A percentile compares a stretch with the other conserved stretches of the same genome.
Evolutionary conservation across 2,113 vertebrate genomes (phyloP).

Genomic region (Oncorhynchus nerka): DNA sequence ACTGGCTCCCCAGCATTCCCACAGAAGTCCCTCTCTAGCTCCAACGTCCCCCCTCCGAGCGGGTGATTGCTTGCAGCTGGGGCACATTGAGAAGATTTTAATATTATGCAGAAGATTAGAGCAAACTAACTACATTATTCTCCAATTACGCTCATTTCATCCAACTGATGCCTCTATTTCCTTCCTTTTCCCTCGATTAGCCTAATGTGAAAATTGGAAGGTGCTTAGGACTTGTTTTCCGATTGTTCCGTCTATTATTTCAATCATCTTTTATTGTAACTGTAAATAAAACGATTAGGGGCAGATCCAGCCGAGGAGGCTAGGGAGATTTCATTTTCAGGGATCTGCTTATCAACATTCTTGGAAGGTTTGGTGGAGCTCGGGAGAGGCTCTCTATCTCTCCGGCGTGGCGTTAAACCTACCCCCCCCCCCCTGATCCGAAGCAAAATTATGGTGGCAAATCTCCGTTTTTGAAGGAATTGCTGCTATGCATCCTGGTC

Average conservation of each 20-base stretch:
- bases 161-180: constrained; percentile 86
- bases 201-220: constrained; percentile 90
- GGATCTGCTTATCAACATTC: constrained; percentile 81
- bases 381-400: not conserved
- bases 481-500: constrained; percentile 68
- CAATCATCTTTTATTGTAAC: constrained; percentile 78
- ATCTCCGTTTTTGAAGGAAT: constrained; percentile 61
- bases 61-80: constrained; percentile 90
- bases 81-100: constrained; percentile 81
- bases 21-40: constrained; percentile 34
- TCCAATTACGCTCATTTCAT: constrained; percentile 89
- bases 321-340: constrained; percentile 73
- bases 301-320: constrained; percentile 69
- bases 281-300: constrained; percentile 84
- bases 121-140: constrained; percentile 89
- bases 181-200: constrained; percentile 83
- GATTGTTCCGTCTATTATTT: constrained; percentile 85
- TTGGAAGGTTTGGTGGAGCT: constrained; percentile 75
- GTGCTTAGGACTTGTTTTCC: constrained; percentile 78
- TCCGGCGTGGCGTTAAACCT: no score
- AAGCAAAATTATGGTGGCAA: constrained; percentile 68
- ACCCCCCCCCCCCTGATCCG: constrained; percentile 10
- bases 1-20: no score
- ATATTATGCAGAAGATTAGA: constrained; percentile 87
- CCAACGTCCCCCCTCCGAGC: constrained; percentile 63